phyloP scores from a whole-genome alignment of 2,797 vertebrate species.

The Chromobotia macracanthus region DNA sequence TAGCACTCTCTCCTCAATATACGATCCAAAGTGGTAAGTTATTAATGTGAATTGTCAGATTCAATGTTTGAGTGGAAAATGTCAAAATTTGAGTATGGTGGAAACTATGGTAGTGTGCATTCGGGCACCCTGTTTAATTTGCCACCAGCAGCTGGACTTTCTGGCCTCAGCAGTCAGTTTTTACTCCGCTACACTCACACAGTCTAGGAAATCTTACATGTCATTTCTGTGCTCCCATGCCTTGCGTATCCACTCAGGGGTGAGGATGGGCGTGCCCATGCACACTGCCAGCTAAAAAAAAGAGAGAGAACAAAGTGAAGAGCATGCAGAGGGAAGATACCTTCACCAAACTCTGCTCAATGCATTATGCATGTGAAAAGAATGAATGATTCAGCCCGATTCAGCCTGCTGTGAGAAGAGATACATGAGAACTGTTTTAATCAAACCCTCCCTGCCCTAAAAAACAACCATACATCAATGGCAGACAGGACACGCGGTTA shows the following conservation, averaged over 20 bases:
- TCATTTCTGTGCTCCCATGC: constrained; percentile 92
- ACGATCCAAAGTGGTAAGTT: background rate
- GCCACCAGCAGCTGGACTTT: constrained; percentile 10
- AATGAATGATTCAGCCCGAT: constrained; percentile 50
- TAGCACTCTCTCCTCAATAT: background rate
- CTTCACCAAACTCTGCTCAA: background rate
- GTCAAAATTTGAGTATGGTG: constrained; percentile 1
- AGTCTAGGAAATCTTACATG: constrained; percentile 76
- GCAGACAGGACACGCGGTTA: background rate
- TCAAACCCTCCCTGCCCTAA: constrained; percentile 41
- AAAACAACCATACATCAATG: constrained; percentile 12
- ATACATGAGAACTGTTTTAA: constrained; percentile 49
- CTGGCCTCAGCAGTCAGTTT: constrained; percentile 18
- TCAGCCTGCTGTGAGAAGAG: constrained; percentile 38
- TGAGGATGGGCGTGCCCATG: constrained; percentile 94
- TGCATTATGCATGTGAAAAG: constrained; percentile 30
- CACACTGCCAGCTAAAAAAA: constrained; percentile 88
- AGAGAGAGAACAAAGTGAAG: constrained; percentile 1
- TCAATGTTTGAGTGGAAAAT: constrained; percentile 38
- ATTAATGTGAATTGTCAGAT: constrained; percentile 41
- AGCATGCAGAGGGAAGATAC: background rate
- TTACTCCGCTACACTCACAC: constrained; percentile 15
- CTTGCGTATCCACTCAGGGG: constrained; percentile 90
- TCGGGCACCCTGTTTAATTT: background rate
- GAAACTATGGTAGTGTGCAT: background rate